Conservation (phyloP, 2,888 invertebrate species). For the Trilocha varians region DNA sequence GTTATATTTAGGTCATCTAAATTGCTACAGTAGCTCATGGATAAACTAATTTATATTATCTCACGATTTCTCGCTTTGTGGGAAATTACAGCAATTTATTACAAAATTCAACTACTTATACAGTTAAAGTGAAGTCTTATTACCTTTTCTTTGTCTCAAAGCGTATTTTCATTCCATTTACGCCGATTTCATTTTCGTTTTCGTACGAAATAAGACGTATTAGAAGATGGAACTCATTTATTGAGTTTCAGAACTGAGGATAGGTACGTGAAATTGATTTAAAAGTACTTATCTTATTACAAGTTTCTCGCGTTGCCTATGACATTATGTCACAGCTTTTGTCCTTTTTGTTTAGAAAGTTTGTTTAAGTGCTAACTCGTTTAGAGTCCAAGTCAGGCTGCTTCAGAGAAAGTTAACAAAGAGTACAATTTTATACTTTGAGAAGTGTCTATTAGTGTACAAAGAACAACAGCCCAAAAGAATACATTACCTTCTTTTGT, state of each 20-base stretch:
- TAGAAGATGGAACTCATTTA: not conserved
- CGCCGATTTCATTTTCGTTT: not conserved
- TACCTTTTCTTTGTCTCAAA: not conserved
- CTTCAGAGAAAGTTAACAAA: slow-evolving; percentile 32
- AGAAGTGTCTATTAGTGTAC: slow-evolving; percentile 29
- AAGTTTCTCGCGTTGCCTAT: slow-evolving; percentile 35
- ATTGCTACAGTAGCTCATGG: no score
- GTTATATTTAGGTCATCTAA: no score
- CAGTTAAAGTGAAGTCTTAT: not conserved
- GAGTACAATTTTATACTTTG: slow-evolving; percentile 34
- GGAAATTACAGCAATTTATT: not conserved
- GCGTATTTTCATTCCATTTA: not conserved
- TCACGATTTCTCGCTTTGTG: not conserved
- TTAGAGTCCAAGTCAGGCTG: slow-evolving; percentile 27
- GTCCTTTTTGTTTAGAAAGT: slow-evolving; percentile 28
- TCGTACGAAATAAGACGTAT: not conserved
- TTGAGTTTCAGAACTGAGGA: slow-evolving; percentile 11
- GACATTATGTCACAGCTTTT: slow-evolving; percentile 27
- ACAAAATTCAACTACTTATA: not conserved
- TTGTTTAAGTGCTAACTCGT: slow-evolving; percentile 33
- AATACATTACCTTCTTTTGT: not conserved
- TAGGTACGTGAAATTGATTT: slow-evolving; percentile 27
- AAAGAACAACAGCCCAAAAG: slow-evolving; percentile 14
- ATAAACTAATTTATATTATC: not conserved
- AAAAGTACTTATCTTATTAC: slow-evolving; percentile 34